Conservation (phyloP, 2,113 vertebrate species). For the Nycticebus coucang region DNA sequence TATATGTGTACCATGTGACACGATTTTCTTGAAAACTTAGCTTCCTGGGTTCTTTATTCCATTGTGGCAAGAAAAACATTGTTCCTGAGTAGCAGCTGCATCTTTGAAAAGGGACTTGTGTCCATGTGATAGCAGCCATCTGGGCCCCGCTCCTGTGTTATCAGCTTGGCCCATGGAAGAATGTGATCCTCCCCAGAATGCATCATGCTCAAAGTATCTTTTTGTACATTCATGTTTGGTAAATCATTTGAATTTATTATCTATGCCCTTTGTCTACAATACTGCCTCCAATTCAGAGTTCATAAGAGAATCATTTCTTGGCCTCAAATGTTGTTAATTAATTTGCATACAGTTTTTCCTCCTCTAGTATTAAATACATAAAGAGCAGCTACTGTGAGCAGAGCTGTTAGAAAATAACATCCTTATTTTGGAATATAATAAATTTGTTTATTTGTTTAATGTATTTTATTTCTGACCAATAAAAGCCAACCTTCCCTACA, state of each 20-base stretch:
- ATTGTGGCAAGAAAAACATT: not conserved
- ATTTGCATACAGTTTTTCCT: not conserved
- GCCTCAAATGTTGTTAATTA: not conserved
- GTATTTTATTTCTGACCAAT: slow-evolving; percentile 13
- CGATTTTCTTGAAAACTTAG: not conserved
- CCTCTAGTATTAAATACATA: not conserved
- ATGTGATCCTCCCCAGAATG: not conserved
- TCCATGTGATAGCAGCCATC: rapidly evolving
- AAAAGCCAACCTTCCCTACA: not conserved
- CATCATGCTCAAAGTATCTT: not conserved
- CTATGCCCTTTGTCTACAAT: not conserved
- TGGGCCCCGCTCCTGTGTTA: not conserved
- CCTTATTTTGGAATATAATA: not conserved
- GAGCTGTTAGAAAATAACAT: not conserved
- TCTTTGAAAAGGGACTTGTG: not conserved
- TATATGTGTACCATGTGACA: not conserved
- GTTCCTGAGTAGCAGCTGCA: not conserved
- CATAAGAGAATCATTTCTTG: not conserved
- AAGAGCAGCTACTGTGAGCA: not conserved
- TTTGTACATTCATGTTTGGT: not conserved
- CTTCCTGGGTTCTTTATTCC: not conserved
- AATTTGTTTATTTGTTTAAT: not conserved
- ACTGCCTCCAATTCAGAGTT: not conserved
- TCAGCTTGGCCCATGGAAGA: not conserved
- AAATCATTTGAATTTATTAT: not conserved